Percentiles rank a stretch among this genome's conserved stretches.
Evolutionary conservation across 2,888 invertebrate species (phyloP).

Genomic region (Polyommatus icarus): DNA sequence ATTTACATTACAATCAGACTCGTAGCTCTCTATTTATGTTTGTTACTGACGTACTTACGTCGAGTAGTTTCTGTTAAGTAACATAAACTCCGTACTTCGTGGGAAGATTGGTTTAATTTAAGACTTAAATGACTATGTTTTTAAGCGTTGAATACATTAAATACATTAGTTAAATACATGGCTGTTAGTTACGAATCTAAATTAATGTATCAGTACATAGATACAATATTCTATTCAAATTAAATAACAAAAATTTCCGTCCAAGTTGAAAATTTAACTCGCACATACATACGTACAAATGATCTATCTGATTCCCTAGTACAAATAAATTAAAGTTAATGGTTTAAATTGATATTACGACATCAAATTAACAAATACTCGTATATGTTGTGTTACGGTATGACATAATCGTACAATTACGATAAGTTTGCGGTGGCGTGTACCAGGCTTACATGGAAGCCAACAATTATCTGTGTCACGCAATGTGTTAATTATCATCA

Average conservation of each 20-base stretch:
- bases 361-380: conserved; percentile 24
- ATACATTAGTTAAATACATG: too few relatives aligned
- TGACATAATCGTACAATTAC: conserved; percentile 66
- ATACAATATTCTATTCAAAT: too few relatives aligned
- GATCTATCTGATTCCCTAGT: neutral
- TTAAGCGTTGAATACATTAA: too few relatives aligned
- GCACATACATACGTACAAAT: neutral
- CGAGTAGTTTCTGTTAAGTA: too few relatives aligned
- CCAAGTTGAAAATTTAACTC: too few relatives aligned
- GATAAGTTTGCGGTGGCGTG: conserved; percentile 57
- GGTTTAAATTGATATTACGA: conserved; percentile 1
- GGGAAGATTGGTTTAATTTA: neutral
- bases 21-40: neutral
- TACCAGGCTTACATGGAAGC: conserved; percentile 56
- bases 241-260: too few relatives aligned
- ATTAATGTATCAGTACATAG: too few relatives aligned
- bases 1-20: conserved; percentile 14
- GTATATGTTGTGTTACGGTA: conserved; percentile 33
- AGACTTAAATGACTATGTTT: too few relatives aligned
- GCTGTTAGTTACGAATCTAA: too few relatives aligned
- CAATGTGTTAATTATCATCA: conserved; percentile 64
- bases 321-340: neutral
- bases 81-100: neutral
- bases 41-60: neutral
- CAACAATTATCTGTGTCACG: conserved; percentile 68